phyloP scores from a whole-genome alignment of 2,797 vertebrate genomes.

The Ctenopoma kingsleyae region DNA sequence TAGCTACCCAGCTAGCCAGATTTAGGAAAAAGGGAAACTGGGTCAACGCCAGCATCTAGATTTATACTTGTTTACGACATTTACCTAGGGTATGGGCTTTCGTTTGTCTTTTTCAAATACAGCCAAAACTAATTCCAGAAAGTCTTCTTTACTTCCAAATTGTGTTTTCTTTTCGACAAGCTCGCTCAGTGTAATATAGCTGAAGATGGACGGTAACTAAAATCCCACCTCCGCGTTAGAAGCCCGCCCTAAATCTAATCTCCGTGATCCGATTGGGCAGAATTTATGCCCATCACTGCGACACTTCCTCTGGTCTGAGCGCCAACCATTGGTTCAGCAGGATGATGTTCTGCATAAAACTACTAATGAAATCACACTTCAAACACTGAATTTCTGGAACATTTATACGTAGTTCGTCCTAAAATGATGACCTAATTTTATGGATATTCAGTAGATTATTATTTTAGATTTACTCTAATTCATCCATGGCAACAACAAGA shows the following conservation, averaged over 20 bases:
- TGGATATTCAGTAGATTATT: neutral
- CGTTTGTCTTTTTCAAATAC: slow-evolving; percentile 82
- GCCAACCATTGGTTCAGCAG: slow-evolving; percentile 60
- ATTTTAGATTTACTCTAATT: neutral
- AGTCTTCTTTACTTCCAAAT: slow-evolving; percentile 86
- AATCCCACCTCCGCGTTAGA: slow-evolving; percentile 74
- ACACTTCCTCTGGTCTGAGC: slow-evolving; percentile 63
- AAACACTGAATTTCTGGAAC: neutral
- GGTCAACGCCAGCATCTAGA: slow-evolving; percentile 74
- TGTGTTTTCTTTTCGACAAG: slow-evolving; percentile 87
- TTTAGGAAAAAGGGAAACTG: slow-evolving; percentile 83
- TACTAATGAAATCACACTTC: neutral
- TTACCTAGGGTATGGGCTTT: slow-evolving; percentile 84
- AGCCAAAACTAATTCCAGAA: slow-evolving; percentile 81
- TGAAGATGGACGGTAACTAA: slow-evolving; percentile 88
- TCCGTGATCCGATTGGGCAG: slow-evolving; percentile 62
- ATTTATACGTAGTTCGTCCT: neutral
- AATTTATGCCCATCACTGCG: slow-evolving; percentile 25
- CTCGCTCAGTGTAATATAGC: slow-evolving; percentile 84
- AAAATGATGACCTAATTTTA: neutral
- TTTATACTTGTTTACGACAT: slow-evolving; percentile 78
- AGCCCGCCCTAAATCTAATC: slow-evolving; percentile 69
- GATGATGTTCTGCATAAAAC: slow-evolving; percentile 27
- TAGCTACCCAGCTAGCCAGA: slow-evolving; percentile 79
- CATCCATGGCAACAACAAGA: neutral